Evolutionary conservation across 1,140 invertebrate species (phyloP), one percentile per base, ranked within the genome.

Genomic region (Chelonus insularis): DNA sequence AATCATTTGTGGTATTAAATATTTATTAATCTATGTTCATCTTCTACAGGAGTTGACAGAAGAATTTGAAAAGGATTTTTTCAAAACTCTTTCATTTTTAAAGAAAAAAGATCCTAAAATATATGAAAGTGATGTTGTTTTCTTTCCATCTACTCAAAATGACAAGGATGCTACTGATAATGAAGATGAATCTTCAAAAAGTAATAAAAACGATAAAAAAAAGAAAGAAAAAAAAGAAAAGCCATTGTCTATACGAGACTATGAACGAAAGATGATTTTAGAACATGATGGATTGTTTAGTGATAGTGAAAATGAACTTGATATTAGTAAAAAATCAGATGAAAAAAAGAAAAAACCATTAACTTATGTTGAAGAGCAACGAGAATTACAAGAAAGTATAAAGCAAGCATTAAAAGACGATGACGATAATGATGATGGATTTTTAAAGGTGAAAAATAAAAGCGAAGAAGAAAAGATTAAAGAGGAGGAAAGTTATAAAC

Each of bases 41-140:
- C n/a, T n/a, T n/a, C 67, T 65, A 52, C 23, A 79, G 78, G 57
- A 67, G 37, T 45, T 79, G 2, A 66, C 71, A 18, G 57, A 73
- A 72, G 63, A 80, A 77, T 68, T 93, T 37, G 95, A 97, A 71
- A 89, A 90, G 70, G 87, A 91, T 52, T 97, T 97, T 78, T 88
- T 93, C 4, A 92, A 91, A 81, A 91, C 94, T 0, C 77, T 96
- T 0, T 85, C 94, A 1, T 88, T 86, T 58, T 76, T 98, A 4
- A 97, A 96, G 75, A 91, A 87, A 25, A 93, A 92, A 77, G 91
- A 97, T 83, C 92, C 94, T 0, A 86, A 84, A 67, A 95, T 96
- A 65, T 97, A 97, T 81, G 86, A 96, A 69, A 84, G 88, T 52
- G 84, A 87, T 61, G 81, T 85, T 8, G 86, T 84, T 45, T 96